A percentile compares a stretch with the other conserved stretches of the same genome.
These are phyloP conservation scores for Holothuria leucospilota DNA, from an alignment of 53 echinoderm and acorn worm species.

Conservation along the genomic window DNA sequence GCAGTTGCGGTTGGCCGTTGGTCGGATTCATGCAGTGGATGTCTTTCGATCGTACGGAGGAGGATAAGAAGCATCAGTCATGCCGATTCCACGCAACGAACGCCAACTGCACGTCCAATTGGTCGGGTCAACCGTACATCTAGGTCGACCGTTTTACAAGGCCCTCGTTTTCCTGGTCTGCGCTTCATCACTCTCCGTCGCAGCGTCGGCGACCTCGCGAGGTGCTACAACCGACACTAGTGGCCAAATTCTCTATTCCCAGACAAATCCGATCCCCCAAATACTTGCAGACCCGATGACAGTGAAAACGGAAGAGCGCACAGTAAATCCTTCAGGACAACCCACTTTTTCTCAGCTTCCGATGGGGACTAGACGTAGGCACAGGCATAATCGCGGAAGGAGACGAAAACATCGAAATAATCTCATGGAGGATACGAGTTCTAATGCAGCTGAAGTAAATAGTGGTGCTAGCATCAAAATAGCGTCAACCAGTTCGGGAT, in stretches of 20 bases:
- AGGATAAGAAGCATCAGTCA: too few species aligned
- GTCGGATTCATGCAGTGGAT: too few species aligned
- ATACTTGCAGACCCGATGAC: too few species aligned
- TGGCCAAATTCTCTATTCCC: background rate
- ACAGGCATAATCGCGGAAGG: background rate
- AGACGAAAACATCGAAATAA: background rate
- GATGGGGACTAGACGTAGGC: background rate
- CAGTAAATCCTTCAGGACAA: background rate
- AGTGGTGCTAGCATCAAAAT: background rate
- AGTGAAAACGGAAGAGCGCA: too few species aligned
- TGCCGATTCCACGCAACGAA: too few species aligned
- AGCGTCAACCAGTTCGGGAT: background rate
- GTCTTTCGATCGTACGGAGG: too few species aligned
- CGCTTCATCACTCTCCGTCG: background rate
- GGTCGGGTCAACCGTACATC: too few species aligned
- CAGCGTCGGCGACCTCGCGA: background rate
- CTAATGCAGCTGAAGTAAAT: slow-evolving; percentile 31
- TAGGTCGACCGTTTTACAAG: too few species aligned
- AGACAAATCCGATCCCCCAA: too few species aligned
- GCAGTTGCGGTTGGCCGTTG: too few species aligned
- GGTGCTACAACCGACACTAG: slow-evolving; percentile 9
- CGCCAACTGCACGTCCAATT: too few species aligned
- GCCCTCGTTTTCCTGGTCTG: slow-evolving; percentile 11
- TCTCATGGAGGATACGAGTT: background rate
- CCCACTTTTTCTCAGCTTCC: background rate